Base-by-base conservation (phyloP, 2,797 vertebrate genomes). In the Allobates femoralis region DNA sequence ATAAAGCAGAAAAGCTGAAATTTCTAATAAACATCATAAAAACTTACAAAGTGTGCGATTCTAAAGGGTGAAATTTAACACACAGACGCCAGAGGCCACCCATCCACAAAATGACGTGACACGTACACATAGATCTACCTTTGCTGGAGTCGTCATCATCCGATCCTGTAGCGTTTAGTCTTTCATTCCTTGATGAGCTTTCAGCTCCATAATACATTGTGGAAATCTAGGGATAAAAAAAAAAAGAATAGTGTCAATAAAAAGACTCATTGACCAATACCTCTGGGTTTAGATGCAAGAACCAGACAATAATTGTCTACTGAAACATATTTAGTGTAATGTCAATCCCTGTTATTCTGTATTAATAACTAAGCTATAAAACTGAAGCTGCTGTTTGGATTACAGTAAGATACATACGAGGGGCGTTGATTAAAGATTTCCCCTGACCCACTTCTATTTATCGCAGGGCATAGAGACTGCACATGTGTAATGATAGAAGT, bases 141-240 rank as follows among this genome's bases (percentile, higher is more conserved):
- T 87, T 41, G 56, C 2, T 23, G 55, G 16, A 26, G 3, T 87
- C 85, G 5, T 74, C 71, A n/a, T 60, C 34, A 12, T 86, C 60
- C 15, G 21, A 56, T n/a, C 32, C 30, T 60, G 34, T 30, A 53
- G 30, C 18, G 23, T 74, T 77, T 30, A 30, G 23, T 32, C 66
- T 30, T 83, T 60, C 62, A 5, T 32, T 23, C 46, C 67, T 62
- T 10, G 58, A 50, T 26, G 18, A 53, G n/a, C 30, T 23, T 51
- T 78, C 56, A 62, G 62, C 77, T 56, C 67, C 62, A 83, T 83
- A 83, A 60, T 71, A 77, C 73, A 87, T 78, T 11, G 41, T 30
- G 16, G 51, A 34, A 41, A 77, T 55, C 85, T 86, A 69, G 8
- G 56, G 56, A 86, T 19, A 56, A 77, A 67, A 7, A 56, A 32